phyloP scores from a whole-genome alignment of 2,797 vertebrate genomes.

The Pangasius krempfi region DNA sequence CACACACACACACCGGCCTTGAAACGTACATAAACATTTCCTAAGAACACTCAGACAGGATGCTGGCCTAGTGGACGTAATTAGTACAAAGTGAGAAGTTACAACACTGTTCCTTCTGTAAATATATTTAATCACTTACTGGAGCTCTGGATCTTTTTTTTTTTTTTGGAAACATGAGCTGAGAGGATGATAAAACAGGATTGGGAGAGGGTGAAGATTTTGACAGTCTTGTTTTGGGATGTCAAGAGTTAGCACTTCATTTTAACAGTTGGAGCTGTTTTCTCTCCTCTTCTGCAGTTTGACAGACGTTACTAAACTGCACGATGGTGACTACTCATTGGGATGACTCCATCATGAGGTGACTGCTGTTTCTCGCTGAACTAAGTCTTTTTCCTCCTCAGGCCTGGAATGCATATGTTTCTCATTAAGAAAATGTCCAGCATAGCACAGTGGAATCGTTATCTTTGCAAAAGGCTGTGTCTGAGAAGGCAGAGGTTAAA shows the following conservation, averaged over 20 bases:
- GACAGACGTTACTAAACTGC: background rate
- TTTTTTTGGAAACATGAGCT: constrained; percentile 13
- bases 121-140: background rate
- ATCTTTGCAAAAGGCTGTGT: constrained; percentile 65
- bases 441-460: constrained; percentile 43
- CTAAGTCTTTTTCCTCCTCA: constrained; percentile 12
- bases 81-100: constrained; percentile 5
- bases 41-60: background rate
- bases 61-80: background rate
- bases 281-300: constrained; percentile 7
- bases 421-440: constrained; percentile 51
- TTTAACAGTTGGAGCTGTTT: constrained; percentile 30
- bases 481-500: constrained; percentile 52
- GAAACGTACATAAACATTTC: constrained; percentile 38
- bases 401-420: constrained; percentile 51
- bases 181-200: constrained; percentile 20
- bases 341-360: constrained; percentile 24
- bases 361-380: constrained; percentile 40
- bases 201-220: constrained; percentile 28
- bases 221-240: constrained; percentile 44
- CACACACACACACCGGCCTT: background rate
- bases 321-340: background rate
- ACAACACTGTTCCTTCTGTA: background rate
- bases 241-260: constrained; percentile 39
- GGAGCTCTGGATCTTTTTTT: background rate